A percentile compares a stretch with the other conserved stretches of the same genome.
phyloP scores from a whole-genome alignment of 2,113 vertebrate species.

The Xiphophorus maculatus region DNA sequence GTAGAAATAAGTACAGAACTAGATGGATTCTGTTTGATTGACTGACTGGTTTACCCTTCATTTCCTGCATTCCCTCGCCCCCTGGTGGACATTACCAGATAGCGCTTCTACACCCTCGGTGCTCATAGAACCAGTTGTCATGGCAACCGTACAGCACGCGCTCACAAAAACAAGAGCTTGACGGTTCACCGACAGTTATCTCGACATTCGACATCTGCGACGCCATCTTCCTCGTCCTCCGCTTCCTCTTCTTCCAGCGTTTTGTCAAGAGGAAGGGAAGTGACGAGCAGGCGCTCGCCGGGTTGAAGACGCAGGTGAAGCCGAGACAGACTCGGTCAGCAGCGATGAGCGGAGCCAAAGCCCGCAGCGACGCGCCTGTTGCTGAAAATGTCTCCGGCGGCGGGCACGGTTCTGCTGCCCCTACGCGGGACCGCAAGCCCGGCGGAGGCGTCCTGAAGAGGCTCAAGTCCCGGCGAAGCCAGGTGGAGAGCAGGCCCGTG shows the following conservation, averaged over 20 bases:
- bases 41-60: neutral
- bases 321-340: neutral
- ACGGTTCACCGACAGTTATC: slow-evolving; percentile 73
- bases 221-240: slow-evolving; percentile 71
- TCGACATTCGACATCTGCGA: slow-evolving; percentile 66
- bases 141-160: slow-evolving; percentile 72
- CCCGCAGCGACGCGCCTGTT: slow-evolving; percentile 79
- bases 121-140: slow-evolving; percentile 62
- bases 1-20: too few relatives aligned
- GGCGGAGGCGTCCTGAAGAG: slow-evolving; percentile 83
- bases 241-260: slow-evolving; percentile 12
- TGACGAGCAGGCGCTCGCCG: neutral
- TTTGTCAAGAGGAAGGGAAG: neutral
- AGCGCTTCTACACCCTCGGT: neutral
- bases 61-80: slow-evolving; percentile 11
- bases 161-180: slow-evolving; percentile 68
- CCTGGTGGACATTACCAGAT: slow-evolving; percentile 30
- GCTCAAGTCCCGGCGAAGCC: slow-evolving; percentile 84
- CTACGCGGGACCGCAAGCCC: slow-evolving; percentile 73
- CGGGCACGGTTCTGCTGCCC: slow-evolving; percentile 50
- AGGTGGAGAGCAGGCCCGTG: slow-evolving; percentile 74
- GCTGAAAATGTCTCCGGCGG: slow-evolving; percentile 73
- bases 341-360: slow-evolving; percentile 85
- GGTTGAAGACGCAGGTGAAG: neutral
- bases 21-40: neutral